Percentiles rank a stretch among this genome's conserved stretches.
Evolutionary conservation across 2,888 invertebrate genomes (phyloP).

Genomic region (Acronicta psi): DNA sequence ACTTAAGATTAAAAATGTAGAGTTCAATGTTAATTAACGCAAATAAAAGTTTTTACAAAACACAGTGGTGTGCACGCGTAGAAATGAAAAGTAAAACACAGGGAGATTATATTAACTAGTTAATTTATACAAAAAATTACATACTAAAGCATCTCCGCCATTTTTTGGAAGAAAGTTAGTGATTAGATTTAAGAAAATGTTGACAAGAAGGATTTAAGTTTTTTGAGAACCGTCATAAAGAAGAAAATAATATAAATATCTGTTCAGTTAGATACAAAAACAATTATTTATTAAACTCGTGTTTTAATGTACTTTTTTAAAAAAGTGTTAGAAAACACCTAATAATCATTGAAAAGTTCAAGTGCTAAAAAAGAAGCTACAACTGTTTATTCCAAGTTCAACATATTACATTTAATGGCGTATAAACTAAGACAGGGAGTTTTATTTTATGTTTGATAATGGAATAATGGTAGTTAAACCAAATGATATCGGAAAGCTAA

Average conservation of each 20-base stretch:
- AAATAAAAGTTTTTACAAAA: constrained; percentile 66
- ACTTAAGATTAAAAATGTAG: background rate
- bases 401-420: no score
- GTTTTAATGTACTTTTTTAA: no score
- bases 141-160: constrained; percentile 43
- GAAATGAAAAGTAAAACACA: constrained; percentile 73
- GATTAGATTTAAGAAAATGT: background rate
- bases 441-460: no score
- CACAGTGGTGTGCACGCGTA: constrained; percentile 85
- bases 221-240: no score
- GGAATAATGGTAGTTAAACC: background rate
- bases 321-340: no score
- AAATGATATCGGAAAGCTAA: constrained; percentile 43
- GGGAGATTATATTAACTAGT: constrained; percentile 66
- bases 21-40: constrained; percentile 2
- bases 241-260: no score
- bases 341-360: no score
- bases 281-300: no score
- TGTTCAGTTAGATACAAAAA: no score
- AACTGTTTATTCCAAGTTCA: no score
- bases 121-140: constrained; percentile 31
- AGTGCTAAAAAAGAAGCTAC: no score
- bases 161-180: constrained; percentile 18
- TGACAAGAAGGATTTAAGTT: background rate
- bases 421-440: no score